Evolutionary conservation across 2,888 invertebrate genomes (phyloP), one percentile per base, ranked within the genome.

Genomic region (Campoplex nolae): DNA sequence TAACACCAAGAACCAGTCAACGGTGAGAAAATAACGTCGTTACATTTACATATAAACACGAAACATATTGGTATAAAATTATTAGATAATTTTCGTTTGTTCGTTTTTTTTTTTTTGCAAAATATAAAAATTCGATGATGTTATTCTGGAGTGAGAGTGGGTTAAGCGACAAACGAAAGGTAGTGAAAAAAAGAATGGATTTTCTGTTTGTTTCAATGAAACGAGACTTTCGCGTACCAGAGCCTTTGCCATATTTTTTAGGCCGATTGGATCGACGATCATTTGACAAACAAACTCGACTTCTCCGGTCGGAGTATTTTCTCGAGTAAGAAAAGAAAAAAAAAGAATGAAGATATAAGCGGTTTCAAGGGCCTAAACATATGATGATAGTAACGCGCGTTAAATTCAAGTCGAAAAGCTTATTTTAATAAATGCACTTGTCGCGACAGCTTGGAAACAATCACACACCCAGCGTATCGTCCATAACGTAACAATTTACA

Each of bases 1-100:
- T 88, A 89, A 86, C 88, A 88, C 89, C 90, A 90, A 88, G 90
- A 91, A 92, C 91, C 92, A 90, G 93, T 92, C 93, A 88, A 92
- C 90, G 90, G 90, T 87, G 84, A 88, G 84, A 89, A 90, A 90
- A 89, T 89, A 90, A 90, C 88, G 86, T 88, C 83, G 88, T 89
- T 88, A 86, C 88, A 87, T 89, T 88, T 88, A 85, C 90, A 88
- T 89, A 77, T 45, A 89, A 91, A 90, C 87, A 86, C 84, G 88
- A 81, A 80, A 87, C 9, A 42, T 42, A 62, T 79, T 51, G 51
- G 83, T 83, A 86, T 86, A 84, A 88, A 88, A 89, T 86, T 54
- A 86, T 85, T 70, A 65, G 85, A 83, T 86, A 80, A 77, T 79
- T 45, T 65, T 83, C 74, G 32, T 62, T 62, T 32, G 62, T 62